Percentiles rank a stretch among this genome's conserved stretches.
These are phyloP conservation scores for Agrochola macilenta DNA, from an alignment of 2,888 invertebrate species.

Conservation along the genomic window DNA sequence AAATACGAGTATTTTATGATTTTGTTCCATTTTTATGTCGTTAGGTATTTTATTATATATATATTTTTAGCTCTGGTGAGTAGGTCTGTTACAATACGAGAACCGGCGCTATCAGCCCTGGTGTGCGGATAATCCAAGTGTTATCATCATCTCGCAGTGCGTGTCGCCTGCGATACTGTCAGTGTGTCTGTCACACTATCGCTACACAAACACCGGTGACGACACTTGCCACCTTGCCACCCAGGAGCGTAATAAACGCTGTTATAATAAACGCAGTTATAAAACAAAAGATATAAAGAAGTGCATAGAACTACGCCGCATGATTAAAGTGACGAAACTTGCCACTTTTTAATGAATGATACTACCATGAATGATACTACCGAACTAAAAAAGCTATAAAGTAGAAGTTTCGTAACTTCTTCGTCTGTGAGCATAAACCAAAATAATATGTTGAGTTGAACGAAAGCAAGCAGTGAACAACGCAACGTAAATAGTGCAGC, in stretches of 20 bases:
- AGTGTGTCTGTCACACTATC: constrained; percentile 27
- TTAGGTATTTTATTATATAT: no score
- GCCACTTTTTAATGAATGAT: no score
- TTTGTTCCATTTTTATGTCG: no score
- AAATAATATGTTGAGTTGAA: no score
- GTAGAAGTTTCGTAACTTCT: constrained; percentile 1
- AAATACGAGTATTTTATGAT: no score
- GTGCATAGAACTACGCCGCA: background rate
- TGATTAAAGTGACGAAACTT: background rate
- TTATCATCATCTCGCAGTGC: constrained; percentile 1
- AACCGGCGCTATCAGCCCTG: constrained; percentile 22
- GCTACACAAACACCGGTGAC: constrained; percentile 1
- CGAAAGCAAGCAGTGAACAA: background rate
- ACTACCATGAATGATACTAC: background rate
- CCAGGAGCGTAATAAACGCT: constrained; percentile 23
- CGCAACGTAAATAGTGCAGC: no score
- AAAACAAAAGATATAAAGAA: constrained; percentile 23
- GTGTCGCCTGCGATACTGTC: background rate
- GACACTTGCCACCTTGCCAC: constrained; percentile 17
- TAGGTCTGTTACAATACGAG: background rate
- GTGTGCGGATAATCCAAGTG: constrained; percentile 15
- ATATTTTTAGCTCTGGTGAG: no score
- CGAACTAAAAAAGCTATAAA: constrained; percentile 10
- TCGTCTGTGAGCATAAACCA: background rate
- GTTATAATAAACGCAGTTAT: background rate